phyloP scores from a whole-genome alignment of 2,797 vertebrate species.

The Manis pentadactyla region DNA sequence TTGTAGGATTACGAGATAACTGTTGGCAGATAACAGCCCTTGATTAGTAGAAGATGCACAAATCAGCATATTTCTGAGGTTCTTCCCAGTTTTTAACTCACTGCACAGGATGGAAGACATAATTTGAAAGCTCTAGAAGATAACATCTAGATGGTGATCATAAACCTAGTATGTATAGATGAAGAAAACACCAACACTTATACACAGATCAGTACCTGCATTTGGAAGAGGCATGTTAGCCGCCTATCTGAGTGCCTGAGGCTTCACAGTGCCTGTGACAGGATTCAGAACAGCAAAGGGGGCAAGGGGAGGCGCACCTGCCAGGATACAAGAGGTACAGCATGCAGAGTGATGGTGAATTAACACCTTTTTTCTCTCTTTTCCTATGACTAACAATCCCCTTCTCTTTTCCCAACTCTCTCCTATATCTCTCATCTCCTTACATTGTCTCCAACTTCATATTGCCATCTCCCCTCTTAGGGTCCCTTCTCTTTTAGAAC shows the following conservation, averaged over 20 bases:
- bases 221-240: not conserved
- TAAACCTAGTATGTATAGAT: not conserved
- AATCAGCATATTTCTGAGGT: not conserved
- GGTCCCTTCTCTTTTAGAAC: not conserved
- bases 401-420: not conserved
- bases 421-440: not conserved
- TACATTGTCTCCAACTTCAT: not conserved
- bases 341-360: not conserved
- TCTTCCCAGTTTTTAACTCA: not conserved
- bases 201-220: not conserved
- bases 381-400: not conserved
- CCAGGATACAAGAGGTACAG: not conserved
- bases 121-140: not conserved
- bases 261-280: not conserved
- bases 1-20: not conserved
- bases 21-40: not conserved
- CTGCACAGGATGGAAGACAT: not conserved
- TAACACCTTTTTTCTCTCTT: not conserved
- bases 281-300: not conserved
- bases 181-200: not conserved
- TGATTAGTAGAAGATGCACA: not conserved
- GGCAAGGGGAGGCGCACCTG: not conserved
- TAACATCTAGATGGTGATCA: not conserved
- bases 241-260: not conserved
- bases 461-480: not conserved